Evolutionary conservation across 1,140 invertebrate genomes (phyloP).

Genomic region (Wiebesia pumilae): DNA sequence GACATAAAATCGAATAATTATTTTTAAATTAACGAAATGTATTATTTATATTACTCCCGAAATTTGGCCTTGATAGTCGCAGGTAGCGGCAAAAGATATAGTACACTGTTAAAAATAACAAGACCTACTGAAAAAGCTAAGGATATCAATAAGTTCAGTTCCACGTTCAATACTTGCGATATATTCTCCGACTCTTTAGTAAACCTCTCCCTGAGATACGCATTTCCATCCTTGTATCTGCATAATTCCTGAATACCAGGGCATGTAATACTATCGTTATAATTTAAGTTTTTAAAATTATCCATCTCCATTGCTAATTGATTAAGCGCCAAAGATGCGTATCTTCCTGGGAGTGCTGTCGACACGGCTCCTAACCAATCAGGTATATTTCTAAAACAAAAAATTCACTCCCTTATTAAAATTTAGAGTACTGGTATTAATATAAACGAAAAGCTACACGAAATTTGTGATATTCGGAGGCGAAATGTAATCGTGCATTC

Average conservation of each 20-base stretch:
- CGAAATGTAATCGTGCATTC: too few species aligned
- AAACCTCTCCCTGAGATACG: constrained; percentile 84
- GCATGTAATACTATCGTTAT: constrained; percentile 75
- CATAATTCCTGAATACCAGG: constrained; percentile 78
- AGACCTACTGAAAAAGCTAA: constrained; percentile 88
- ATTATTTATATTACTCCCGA: constrained; percentile 78
- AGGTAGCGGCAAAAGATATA: constrained; percentile 90
- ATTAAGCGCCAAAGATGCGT: constrained; percentile 67
- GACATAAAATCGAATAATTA: too few species aligned
- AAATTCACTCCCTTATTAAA: not conserved
- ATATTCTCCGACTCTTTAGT: constrained; percentile 80
- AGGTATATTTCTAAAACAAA: constrained; percentile 63
- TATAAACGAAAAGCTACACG: too few species aligned
- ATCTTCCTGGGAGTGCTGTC: constrained; percentile 69
- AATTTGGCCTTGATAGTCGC: constrained; percentile 93
- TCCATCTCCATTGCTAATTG: constrained; percentile 65
- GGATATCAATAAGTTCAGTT: constrained; percentile 87
- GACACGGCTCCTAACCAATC: constrained; percentile 67
- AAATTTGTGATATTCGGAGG: too few species aligned
- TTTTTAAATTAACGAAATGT: too few species aligned
- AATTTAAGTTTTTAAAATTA: constrained; percentile 69
- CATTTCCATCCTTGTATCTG: constrained; percentile 82
- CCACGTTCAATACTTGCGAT: constrained; percentile 80
- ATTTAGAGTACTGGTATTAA: too few species aligned
- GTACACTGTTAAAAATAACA: constrained; percentile 87